These are phyloP conservation scores for Alviniconcha strummeri DNA, from an alignment of 2,888 invertebrate species.

Conservation along the genomic window DNA sequence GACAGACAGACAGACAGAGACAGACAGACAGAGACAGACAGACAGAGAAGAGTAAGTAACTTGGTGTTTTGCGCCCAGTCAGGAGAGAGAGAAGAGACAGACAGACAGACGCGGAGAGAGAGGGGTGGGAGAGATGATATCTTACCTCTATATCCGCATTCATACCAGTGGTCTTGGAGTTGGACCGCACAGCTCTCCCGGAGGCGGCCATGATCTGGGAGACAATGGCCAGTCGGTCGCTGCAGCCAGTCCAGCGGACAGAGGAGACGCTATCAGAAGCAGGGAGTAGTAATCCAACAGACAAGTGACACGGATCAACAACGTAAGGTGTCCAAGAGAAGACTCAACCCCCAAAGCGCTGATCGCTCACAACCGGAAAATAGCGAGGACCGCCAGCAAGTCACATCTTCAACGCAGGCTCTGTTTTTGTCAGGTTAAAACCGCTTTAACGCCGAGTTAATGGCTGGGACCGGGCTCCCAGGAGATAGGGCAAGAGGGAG, in stretches of 20 bases:
- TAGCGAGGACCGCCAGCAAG: too few relatives aligned
- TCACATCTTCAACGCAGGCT: too few relatives aligned
- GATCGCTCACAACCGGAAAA: too few relatives aligned
- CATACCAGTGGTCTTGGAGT: conserved; percentile 64
- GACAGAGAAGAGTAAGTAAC: neutral
- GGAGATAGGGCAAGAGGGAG: too few relatives aligned
- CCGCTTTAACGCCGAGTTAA: too few relatives aligned
- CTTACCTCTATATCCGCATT: conserved; percentile 58
- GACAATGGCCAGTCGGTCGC: neutral
- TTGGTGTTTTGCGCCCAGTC: neutral
- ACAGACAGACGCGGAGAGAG: neutral
- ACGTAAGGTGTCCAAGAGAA: neutral
- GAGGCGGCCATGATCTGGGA: conserved; percentile 55
- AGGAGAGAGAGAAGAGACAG: neutral
- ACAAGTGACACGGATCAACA: neutral
- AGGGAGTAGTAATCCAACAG: neutral
- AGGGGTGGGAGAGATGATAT: neutral
- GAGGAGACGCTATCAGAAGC: neutral
- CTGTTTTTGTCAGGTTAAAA: too few relatives aligned
- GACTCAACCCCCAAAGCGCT: too few relatives aligned
- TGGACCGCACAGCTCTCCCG: conserved; percentile 60
- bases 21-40: neutral
- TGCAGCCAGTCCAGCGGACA: neutral
- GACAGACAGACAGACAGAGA: conserved; percentile 13
- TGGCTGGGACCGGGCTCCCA: too few relatives aligned